Conservation (phyloP, 2,888 invertebrate species). For the Timema podura region DNA sequence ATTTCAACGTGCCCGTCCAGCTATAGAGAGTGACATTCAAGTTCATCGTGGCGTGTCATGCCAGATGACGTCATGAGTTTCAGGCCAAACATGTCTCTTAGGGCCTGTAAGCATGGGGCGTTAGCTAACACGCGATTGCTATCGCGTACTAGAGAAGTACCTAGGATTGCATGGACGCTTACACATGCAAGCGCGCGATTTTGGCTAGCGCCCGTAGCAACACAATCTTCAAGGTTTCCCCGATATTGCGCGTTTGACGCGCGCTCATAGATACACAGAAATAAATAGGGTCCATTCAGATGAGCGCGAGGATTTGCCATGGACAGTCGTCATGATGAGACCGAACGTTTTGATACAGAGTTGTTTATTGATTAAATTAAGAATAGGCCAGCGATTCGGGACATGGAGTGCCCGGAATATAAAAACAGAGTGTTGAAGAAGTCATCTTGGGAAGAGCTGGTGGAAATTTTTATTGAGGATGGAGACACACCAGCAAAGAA, state of each 20-base stretch:
- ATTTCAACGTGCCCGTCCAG: too few species aligned
- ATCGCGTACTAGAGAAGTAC: not conserved
- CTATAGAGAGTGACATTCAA: too few species aligned
- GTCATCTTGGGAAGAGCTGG: conserved; percentile 4
- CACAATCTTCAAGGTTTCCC: not conserved
- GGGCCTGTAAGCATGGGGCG: not conserved
- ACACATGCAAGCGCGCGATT: not conserved
- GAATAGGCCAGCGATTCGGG: not conserved
- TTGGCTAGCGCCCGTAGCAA: not conserved
- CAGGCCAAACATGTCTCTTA: not conserved
- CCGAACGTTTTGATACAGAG: not conserved
- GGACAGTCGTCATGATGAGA: not conserved
- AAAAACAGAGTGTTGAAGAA: not conserved
- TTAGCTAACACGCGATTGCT: not conserved
- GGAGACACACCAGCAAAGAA: not conserved
- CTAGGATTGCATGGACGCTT: not conserved
- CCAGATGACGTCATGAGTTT: too few species aligned
- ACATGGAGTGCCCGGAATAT: not conserved
- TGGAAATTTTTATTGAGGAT: not conserved
- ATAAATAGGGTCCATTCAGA: not conserved
- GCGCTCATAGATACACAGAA: not conserved
- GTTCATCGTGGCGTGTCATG: too few species aligned
- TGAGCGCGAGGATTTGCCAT: not conserved
- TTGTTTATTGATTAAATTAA: not conserved
- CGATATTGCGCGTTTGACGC: not conserved